These are phyloP conservation scores for Norana najaformis DNA, from an alignment of 2,888 invertebrate species.

Conservation along the genomic window DNA sequence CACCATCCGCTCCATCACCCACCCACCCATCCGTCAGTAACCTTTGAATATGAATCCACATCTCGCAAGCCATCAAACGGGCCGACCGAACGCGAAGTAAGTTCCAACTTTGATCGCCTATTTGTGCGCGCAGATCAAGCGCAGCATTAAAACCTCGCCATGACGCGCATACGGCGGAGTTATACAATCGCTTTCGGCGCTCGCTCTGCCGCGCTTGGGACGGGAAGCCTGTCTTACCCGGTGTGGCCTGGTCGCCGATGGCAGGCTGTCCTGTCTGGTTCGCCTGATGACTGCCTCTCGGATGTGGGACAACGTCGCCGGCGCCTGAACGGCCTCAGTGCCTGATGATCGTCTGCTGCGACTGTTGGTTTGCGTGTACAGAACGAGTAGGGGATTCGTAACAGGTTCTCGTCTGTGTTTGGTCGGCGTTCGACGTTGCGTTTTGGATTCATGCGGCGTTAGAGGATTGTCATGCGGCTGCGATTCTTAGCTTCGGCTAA, in stretches of 20 bases:
- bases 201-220: not conserved
- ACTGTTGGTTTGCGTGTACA: not conserved
- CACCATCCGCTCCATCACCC: not conserved
- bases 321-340: not conserved
- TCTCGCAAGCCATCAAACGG: not conserved
- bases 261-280: not conserved
- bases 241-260: not conserved
- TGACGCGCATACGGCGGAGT: not conserved
- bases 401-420: not conserved
- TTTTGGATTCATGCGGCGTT: not conserved
- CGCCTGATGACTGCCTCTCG: not conserved
- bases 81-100: not conserved
- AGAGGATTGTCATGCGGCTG: no score
- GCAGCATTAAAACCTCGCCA: not conserved
- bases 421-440: not conserved
- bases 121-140: not conserved
- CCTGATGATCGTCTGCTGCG: not conserved
- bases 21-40: not conserved
- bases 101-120: slow-evolving; percentile 13
- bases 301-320: not conserved
- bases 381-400: no score
- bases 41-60: not conserved
- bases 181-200: not conserved
- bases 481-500: not conserved
- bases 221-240: not conserved